Percentiles rank a stretch among this genome's conserved stretches.
These are phyloP conservation scores for Myopa testacea DNA, from an alignment of 2,888 invertebrate genomes.

Conservation along the genomic window DNA sequence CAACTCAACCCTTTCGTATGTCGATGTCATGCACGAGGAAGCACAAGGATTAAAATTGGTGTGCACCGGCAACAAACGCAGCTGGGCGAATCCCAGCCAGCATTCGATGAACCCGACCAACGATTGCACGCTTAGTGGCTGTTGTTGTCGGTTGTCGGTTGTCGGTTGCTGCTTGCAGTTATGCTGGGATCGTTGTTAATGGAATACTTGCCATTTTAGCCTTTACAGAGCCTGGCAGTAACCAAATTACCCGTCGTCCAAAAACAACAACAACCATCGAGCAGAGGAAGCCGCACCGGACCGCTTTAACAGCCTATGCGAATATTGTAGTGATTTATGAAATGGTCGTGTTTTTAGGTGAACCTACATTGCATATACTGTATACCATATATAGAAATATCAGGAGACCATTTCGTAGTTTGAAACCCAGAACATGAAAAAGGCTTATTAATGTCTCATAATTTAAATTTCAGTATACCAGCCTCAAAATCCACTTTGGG, in stretches of 20 bases:
- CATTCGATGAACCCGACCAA: conserved; percentile 9
- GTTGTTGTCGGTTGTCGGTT: not conserved
- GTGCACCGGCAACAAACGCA: not conserved
- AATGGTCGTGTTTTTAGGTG: too few relatives aligned
- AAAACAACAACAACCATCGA: conserved; percentile 23
- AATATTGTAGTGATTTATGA: not conserved
- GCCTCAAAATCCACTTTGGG: too few relatives aligned
- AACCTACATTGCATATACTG: not conserved
- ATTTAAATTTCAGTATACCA: too few relatives aligned
- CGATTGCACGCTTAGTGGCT: conserved; percentile 5
- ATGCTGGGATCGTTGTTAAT: conserved; percentile 4
- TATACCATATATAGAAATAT: not conserved
- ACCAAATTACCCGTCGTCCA: conserved; percentile 12
- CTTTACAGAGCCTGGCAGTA: conserved; percentile 9
- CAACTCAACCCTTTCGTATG: conserved; percentile 25
- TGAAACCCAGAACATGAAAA: too few relatives aligned
- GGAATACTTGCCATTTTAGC: conserved; percentile 26
- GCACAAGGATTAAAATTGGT: conserved; percentile 43
- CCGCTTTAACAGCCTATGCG: not conserved
- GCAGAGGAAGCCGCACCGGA: not conserved
- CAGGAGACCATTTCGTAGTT: too few relatives aligned
- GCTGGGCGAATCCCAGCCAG: not conserved
- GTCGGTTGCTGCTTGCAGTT: not conserved
- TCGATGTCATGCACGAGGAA: conserved; percentile 42
- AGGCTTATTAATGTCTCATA: too few relatives aligned